Conservation (phyloP, 2,113 vertebrate species). For the Thunnus thynnus region DNA sequence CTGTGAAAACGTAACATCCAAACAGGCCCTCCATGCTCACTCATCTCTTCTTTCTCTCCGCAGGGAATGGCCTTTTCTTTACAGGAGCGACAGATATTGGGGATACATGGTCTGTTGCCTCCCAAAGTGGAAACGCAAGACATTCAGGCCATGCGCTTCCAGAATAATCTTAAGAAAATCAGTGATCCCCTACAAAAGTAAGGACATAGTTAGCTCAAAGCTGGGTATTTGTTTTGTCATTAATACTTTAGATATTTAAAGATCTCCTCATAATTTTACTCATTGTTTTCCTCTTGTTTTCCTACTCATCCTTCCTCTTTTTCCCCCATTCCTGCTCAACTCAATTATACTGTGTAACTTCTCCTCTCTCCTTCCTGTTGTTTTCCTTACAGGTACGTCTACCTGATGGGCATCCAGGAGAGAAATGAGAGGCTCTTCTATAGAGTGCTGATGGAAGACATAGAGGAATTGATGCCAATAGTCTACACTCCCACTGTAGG, state of each 20-base stretch:
- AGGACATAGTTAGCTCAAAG: slow-evolving; percentile 47
- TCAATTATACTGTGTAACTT: too few species aligned
- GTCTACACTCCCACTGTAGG: slow-evolving; percentile 98
- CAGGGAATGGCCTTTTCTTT: slow-evolving; percentile 98
- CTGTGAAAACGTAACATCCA: too few species aligned
- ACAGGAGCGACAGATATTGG: slow-evolving; percentile 93
- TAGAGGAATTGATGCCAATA: slow-evolving; percentile 95
- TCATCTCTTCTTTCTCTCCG: background rate
- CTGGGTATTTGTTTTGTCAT: background rate
- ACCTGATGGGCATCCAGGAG: slow-evolving; percentile 98
- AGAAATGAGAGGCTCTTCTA: slow-evolving; percentile 97
- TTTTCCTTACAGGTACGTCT: slow-evolving; percentile 90
- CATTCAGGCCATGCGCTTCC: slow-evolving; percentile 95
- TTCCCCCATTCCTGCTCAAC: too few species aligned
- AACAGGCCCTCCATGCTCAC: background rate
- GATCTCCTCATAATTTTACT: background rate
- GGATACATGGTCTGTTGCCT: slow-evolving; percentile 94
- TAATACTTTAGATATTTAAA: background rate
- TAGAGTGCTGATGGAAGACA: slow-evolving; percentile 94
- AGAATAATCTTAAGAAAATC: slow-evolving; percentile 94
- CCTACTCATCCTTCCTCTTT: background rate
- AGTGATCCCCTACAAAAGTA: slow-evolving; percentile 94
- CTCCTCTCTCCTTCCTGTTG: background rate
- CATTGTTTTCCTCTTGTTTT: background rate
- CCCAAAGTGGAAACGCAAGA: slow-evolving; percentile 98